These are phyloP conservation scores for Linnaemya vulpina DNA, from an alignment of 2,888 invertebrate genomes.

Conservation along the genomic window DNA sequence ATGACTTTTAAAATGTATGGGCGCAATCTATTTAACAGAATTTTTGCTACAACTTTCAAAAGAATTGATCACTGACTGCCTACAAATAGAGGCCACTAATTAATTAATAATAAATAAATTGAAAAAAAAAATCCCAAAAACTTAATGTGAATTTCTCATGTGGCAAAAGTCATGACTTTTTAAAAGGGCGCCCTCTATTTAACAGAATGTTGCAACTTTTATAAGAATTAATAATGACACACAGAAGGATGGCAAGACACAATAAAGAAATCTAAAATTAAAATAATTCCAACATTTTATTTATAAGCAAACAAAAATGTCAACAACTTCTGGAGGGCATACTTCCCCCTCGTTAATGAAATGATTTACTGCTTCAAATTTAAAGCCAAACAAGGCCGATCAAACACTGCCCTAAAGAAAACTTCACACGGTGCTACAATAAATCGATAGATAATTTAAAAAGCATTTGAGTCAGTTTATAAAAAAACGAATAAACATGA, in stretches of 20 bases:
- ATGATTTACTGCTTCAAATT: constrained; percentile 54
- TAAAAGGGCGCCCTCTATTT: constrained; percentile 56
- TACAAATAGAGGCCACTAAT: constrained; percentile 68
- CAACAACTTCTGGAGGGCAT: background rate
- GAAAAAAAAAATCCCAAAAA: constrained; percentile 26
- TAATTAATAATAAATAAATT: constrained; percentile 54
- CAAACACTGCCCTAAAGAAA: constrained; percentile 12
- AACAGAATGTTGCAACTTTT: too few relatives aligned
- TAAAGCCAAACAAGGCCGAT: constrained; percentile 45
- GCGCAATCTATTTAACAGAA: constrained; percentile 63
- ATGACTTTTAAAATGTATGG: constrained; percentile 15
- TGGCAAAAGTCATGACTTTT: background rate
- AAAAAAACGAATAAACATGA: constrained; percentile 5
- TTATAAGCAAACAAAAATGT: background rate
- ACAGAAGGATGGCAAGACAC: background rate
- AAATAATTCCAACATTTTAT: background rate
- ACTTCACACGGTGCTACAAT: constrained; percentile 16
- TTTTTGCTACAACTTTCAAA: too few relatives aligned
- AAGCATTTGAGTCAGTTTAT: background rate
- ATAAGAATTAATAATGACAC: background rate
- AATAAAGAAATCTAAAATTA: background rate
- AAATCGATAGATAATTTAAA: constrained; percentile 9
- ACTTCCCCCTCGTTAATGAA: constrained; percentile 18
- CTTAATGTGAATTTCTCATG: constrained; percentile 39
- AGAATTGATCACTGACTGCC: constrained; percentile 67